These are phyloP conservation scores for Sebastes flavidus DNA, from an alignment of 2,797 vertebrate species.

Conservation along the genomic window DNA sequence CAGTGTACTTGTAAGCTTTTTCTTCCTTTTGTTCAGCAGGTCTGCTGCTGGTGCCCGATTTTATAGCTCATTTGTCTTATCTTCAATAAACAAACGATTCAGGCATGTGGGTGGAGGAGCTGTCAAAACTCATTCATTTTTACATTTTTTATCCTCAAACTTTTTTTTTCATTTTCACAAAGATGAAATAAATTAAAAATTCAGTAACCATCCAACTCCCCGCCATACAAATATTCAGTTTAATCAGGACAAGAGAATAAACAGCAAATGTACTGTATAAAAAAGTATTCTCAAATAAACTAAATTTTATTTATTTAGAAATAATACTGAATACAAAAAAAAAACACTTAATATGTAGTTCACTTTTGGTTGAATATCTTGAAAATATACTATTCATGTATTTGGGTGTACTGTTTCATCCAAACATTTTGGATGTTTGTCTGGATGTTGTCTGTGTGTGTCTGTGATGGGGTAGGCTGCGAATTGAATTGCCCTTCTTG, in stretches of 20 bases:
- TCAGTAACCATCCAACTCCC: not conserved
- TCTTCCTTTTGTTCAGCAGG: slow-evolving; percentile 11
- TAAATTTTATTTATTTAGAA: not conserved
- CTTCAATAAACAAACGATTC: slow-evolving; percentile 29
- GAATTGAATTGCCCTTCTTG: too few species aligned
- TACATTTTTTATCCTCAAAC: slow-evolving; percentile 1
- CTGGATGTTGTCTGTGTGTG: too few species aligned
- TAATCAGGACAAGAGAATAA: not conserved
- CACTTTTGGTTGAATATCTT: not conserved
- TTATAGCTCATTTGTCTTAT: slow-evolving; percentile 35
- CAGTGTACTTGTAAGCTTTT: not conserved
- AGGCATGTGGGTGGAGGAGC: slow-evolving; percentile 10
- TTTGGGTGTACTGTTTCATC: not conserved
- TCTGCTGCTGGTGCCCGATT: slow-evolving; percentile 14
- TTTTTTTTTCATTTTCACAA: not conserved
- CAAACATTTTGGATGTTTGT: too few species aligned
- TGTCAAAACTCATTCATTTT: slow-evolving; percentile 22
- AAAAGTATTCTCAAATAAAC: not conserved
- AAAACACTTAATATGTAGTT: not conserved
- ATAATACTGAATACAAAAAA: not conserved
- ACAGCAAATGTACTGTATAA: not conserved
- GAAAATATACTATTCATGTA: not conserved
- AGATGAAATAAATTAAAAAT: not conserved
- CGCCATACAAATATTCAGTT: not conserved
- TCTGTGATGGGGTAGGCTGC: too few species aligned